Evolutionary conservation across 2,888 invertebrate species (phyloP).

Genomic region (Mesorhabditis sp.): DNA sequence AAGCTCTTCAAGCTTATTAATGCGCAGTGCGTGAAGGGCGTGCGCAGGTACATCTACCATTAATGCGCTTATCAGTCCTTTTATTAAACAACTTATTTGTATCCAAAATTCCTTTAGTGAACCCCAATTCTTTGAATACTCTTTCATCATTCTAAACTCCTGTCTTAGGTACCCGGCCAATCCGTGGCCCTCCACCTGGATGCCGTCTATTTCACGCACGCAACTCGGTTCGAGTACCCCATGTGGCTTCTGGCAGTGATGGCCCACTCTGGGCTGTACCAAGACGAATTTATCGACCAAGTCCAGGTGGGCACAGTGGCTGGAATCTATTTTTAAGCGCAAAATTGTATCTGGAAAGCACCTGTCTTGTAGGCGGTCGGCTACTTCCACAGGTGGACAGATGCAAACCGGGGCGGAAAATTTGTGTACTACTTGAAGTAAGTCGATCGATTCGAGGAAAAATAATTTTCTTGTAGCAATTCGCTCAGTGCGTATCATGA

Average conservation of each 20-base stretch:
- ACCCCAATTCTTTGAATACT: too few relatives aligned
- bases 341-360: too few relatives aligned
- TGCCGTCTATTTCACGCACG: conserved; percentile 13
- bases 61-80: too few relatives aligned
- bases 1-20: too few relatives aligned
- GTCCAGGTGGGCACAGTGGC: conserved; percentile 10
- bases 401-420: conserved; percentile 10
- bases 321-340: not conserved
- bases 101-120: too few relatives aligned
- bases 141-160: too few relatives aligned
- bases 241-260: conserved; percentile 17
- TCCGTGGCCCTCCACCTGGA: conserved; percentile 15
- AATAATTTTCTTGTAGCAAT: not conserved
- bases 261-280: conserved; percentile 13
- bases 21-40: too few relatives aligned
- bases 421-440: conserved; percentile 9
- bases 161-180: conserved; percentile 16
- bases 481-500: not conserved
- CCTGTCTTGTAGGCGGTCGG: conserved; percentile 9
- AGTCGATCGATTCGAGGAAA: not conserved
- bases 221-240: conserved; percentile 20
- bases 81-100: too few relatives aligned
- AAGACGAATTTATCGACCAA: conserved; percentile 20
- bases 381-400: conserved; percentile 13
- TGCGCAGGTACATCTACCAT: too few relatives aligned